phyloP scores from a whole-genome alignment of 2,113 vertebrate genomes.

The Nannospalax galili region DNA sequence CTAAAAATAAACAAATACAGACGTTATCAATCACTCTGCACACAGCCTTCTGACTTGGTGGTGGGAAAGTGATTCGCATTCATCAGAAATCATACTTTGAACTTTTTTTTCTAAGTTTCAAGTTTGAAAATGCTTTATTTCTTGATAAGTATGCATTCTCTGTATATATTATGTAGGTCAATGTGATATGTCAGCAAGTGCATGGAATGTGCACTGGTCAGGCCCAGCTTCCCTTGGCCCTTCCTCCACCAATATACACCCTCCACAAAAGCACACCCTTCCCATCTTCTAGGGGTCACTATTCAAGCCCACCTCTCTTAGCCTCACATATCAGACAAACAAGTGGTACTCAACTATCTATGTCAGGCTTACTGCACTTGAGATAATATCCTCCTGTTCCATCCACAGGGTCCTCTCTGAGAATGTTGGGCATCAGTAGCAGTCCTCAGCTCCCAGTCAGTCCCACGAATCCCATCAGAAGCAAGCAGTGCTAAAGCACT shows the following conservation, averaged over 20 bases:
- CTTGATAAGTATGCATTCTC: neutral
- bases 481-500: accelerated
- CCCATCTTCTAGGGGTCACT: neutral
- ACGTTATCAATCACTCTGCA: neutral
- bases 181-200: neutral
- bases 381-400: too few relatives aligned
- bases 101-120: neutral
- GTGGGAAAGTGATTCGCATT: neutral
- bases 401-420: neutral
- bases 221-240: neutral
- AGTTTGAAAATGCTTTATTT: neutral
- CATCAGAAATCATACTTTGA: neutral
- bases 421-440: too few relatives aligned
- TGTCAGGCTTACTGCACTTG: neutral
- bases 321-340: neutral
- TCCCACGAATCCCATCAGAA: neutral
- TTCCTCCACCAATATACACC: neutral
- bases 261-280: neutral
- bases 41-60: neutral
- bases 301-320: neutral
- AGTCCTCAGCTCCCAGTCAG: neutral
- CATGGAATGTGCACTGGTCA: neutral
- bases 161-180: too few relatives aligned
- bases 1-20: neutral
- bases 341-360: neutral